These are phyloP conservation scores for Galagoides demidoff DNA, from an alignment of 2,797 vertebrate genomes.

Conservation along the genomic window DNA sequence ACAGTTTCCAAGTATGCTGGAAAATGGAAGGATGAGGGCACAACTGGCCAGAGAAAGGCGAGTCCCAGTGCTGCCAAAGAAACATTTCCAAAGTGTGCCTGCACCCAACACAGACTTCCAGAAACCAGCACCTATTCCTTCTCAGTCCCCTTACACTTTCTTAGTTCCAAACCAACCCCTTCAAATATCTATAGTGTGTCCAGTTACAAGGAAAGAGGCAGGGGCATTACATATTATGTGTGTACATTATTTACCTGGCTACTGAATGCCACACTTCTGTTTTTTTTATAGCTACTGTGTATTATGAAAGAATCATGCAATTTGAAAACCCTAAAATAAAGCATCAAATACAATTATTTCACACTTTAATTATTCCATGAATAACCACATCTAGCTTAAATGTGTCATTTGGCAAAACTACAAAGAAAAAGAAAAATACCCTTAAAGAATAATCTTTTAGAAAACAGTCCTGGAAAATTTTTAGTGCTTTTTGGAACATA, in stretches of 20 bases:
- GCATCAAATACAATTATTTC: not conserved
- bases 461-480: conserved; percentile 47
- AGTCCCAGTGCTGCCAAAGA: too few relatives aligned
- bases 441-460: not conserved
- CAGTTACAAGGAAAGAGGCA: not conserved
- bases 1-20: not conserved
- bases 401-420: conserved; percentile 54
- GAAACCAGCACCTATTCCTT: not conserved
- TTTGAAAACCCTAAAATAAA: conserved; percentile 30
- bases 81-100: not conserved
- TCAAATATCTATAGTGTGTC: not conserved
- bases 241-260: rapidly evolving
- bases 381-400: conserved; percentile 35
- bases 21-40: not conserved
- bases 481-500: conserved; percentile 9
- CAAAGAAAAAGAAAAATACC: conserved; percentile 41
- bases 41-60: not conserved
- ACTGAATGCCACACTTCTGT: not conserved
- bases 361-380: conserved; percentile 30
- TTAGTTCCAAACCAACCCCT: not conserved
- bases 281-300: not conserved
- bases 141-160: not conserved
- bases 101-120: not conserved
- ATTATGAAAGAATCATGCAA: not conserved
- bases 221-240: rapidly evolving